Base-by-base conservation (phyloP, 2,888 invertebrate species). In the Clitarchus hookeri region DNA sequence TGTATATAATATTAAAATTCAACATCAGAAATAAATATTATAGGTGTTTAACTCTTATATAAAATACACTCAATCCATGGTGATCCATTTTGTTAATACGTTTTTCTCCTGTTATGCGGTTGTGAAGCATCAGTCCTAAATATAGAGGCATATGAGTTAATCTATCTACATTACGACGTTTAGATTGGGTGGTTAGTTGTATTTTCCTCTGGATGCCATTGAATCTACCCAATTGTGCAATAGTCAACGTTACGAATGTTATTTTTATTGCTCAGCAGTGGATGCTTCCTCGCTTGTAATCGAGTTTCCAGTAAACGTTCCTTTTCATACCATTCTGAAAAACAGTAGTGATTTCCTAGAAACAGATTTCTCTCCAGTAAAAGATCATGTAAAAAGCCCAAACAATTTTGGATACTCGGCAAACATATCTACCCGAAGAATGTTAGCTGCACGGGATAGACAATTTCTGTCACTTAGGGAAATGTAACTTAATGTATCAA, bases 51-150 rank as follows among this genome's bases (percentile, higher is more conserved):
- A 48, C 48, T 48, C 0, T 79, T 79, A n/a, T 79, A n/a, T 79
- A n/a, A n/a, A 0, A 77, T 77, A 77, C 77, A 11, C 77, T 77
- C 77, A 77, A 8, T n/a, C 77, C 77, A 77, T 11, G n/a, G n/a
- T 79, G 79, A 79, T 79, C 9, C 79, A 79, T 79, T 79, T 79
- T n/a, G 79, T 79, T 27, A 13, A 12, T 23, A 79, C 9, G 23
- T 13, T 79, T 79, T 79, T n/a, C 79, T 79, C 23, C 79, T 79
- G n/a, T 23, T 79, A 0, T 79, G 27, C 13, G 25, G 8, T 79
- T 79, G 12, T 79, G 23, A 79, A 79, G 79, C 79, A 79, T 79
- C 13, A 79, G 79, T 79, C 79, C 25, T 79, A 79, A 16, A 79
- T 79, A 11, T 79, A 79, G n/a, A 11, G 79, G n/a, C 25, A 79